Percentiles rank a stretch among this genome's conserved stretches.
These are phyloP conservation scores for Euwallacea similis DNA, from an alignment of 1,140 invertebrate genomes.

Conservation along the genomic window DNA sequence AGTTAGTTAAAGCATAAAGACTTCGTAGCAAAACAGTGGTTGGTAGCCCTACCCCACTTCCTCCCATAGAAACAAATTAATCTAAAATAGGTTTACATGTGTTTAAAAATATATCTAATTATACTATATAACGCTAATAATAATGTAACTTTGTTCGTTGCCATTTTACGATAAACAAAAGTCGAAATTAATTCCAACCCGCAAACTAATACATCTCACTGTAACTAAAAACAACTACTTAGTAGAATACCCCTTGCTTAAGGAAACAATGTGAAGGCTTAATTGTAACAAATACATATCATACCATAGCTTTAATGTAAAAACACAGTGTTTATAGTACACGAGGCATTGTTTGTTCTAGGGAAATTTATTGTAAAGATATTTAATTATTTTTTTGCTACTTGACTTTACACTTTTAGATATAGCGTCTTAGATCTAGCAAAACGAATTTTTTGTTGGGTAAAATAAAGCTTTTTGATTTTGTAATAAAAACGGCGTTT, in stretches of 20 bases:
- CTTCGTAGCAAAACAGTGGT: no score
- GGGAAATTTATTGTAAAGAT: conserved; percentile 32
- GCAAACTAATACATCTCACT: conserved; percentile 26
- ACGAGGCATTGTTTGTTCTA: conserved; percentile 37
- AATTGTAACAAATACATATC: conserved; percentile 45
- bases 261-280: conserved; percentile 41
- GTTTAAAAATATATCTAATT: no score
- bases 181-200: conserved; percentile 21
- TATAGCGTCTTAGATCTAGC: conserved; percentile 21
- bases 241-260: conserved; percentile 33
- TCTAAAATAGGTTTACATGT: no score
- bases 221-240: conserved; percentile 23
- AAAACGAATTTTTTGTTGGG: conserved; percentile 10
- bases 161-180: no score
- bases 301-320: conserved; percentile 44
- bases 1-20: no score
- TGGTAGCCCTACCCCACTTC: no score
- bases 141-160: no score
- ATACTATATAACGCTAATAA: no score
- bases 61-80: no score
- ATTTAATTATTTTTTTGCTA: conserved; percentile 40
- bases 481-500: conserved; percentile 21
- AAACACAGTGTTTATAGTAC: conserved; percentile 41
- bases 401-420: conserved; percentile 41
- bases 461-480: conserved; percentile 35